A percentile compares a stretch with the other conserved stretches of the same genome.
Evolutionary conservation across 2,888 invertebrate genomes (phyloP).

Genomic region (Aleiodes alternator): DNA sequence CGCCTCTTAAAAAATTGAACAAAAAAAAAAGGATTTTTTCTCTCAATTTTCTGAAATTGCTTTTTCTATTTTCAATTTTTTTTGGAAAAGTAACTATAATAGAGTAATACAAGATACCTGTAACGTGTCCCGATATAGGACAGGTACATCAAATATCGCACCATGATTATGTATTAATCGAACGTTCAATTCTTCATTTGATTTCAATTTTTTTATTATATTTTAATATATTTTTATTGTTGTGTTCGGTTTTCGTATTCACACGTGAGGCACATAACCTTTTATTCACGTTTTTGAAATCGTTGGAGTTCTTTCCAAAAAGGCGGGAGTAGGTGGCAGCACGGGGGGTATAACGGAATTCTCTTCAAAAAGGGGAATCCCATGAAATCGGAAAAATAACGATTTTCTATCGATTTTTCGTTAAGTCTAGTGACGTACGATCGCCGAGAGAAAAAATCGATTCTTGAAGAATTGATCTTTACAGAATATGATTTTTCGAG

Average conservation of each 20-base stretch:
- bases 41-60: background rate
- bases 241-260: background rate
- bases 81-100: background rate
- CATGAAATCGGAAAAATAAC: too few relatives aligned
- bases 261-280: slow-evolving; percentile 20
- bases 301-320: slow-evolving; percentile 51
- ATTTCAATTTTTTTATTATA: background rate
- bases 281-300: background rate
- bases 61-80: background rate
- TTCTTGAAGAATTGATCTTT: too few relatives aligned
- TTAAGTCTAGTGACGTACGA: too few relatives aligned
- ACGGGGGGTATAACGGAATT: too few relatives aligned
- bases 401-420: too few relatives aligned
- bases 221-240: background rate
- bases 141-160: slow-evolving; percentile 84
- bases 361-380: too few relatives aligned
- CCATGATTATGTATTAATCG: slow-evolving; percentile 72
- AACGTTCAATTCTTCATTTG: background rate
- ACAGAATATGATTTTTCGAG: too few relatives aligned
- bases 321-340: background rate
- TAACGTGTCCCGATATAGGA: slow-evolving; percentile 88
- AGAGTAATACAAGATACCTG: slow-evolving; percentile 77
- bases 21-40: background rate
- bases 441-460: too few relatives aligned
- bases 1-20: slow-evolving; percentile 78